Evolutionary conservation across 2,797 vertebrate genomes (phyloP).

Genomic region (Helarctos malayanus): DNA sequence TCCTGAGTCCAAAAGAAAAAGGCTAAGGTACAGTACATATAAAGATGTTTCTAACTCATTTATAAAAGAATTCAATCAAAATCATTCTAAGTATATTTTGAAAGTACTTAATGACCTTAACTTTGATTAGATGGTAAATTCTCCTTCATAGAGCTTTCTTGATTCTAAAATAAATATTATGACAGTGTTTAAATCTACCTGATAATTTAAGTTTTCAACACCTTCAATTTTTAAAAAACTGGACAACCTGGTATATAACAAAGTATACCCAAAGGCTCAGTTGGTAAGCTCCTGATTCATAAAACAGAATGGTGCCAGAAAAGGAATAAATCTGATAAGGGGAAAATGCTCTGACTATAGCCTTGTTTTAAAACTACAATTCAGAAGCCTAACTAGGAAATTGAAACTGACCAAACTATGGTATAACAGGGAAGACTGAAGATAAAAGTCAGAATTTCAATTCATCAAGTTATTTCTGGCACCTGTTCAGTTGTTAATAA

Average conservation of each 20-base stretch:
- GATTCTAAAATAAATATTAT: conserved; percentile 28
- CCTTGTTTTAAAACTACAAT: conserved; percentile 56
- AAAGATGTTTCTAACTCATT: neutral
- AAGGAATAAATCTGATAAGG: conserved; percentile 23
- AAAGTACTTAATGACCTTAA: conserved; percentile 28
- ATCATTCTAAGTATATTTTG: neutral
- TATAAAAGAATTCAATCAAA: conserved; percentile 48
- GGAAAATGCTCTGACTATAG: neutral
- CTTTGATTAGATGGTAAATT: conserved; percentile 40
- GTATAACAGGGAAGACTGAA: neutral
- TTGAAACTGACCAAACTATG: neutral
- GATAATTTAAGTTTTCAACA: conserved; percentile 48
- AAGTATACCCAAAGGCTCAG: conserved; percentile 13
- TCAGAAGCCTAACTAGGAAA: conserved; percentile 46
- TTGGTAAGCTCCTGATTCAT: neutral
- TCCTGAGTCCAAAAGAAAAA: neutral
- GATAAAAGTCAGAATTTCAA: conserved; percentile 44
- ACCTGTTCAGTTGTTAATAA: neutral
- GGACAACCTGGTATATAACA: neutral
- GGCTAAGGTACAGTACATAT: neutral
- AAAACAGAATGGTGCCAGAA: conserved; percentile 20
- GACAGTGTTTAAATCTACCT: conserved; percentile 19
- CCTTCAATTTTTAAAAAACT: neutral
- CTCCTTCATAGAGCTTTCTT: neutral
- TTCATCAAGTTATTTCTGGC: conserved; percentile 47